Percentiles rank a stretch among this genome's conserved stretches.
Conservation (phyloP, 2,797 vertebrate genomes). For the Sus cebifrons region DNA sequence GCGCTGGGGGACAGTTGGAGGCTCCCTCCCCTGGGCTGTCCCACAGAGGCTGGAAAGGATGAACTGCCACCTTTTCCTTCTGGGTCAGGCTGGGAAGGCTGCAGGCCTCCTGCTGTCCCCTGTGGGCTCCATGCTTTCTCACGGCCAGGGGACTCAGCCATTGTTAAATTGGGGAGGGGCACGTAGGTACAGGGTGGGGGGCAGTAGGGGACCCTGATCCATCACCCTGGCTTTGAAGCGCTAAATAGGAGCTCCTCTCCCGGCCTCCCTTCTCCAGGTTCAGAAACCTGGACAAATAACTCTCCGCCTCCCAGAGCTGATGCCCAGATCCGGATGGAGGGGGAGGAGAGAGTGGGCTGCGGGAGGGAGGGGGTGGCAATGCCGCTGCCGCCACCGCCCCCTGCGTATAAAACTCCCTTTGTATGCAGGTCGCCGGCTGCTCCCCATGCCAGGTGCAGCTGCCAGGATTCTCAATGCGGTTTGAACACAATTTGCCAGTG, state of each 20-base stretch:
- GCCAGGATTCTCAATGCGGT: constrained; percentile 79
- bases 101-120: neutral
- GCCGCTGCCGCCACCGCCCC: constrained; percentile 69
- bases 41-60: neutral
- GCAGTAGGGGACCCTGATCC: neutral
- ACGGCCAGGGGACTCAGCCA: neutral
- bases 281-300: constrained; percentile 63
- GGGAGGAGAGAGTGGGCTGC: neutral
- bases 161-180: neutral
- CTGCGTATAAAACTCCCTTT: constrained; percentile 85
- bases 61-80: neutral
- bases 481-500: constrained; percentile 87
- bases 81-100: neutral
- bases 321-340: constrained; percentile 52
- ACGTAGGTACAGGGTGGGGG: too few relatives aligned
- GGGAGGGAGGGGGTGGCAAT: neutral
- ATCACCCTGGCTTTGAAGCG: constrained; percentile 36
- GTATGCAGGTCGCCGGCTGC: constrained; percentile 73
- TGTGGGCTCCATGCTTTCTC: neutral
- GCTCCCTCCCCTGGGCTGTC: neutral
- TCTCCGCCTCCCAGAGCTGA: constrained; percentile 9
- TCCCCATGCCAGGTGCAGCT: constrained; percentile 73
- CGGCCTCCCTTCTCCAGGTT: constrained; percentile 59
- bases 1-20: neutral
- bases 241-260: neutral